A percentile compares a stretch with the other conserved stretches of the same genome.
phyloP scores from a whole-genome alignment of 1,140 invertebrate species.

The Medauroidea extradentata region DNA sequence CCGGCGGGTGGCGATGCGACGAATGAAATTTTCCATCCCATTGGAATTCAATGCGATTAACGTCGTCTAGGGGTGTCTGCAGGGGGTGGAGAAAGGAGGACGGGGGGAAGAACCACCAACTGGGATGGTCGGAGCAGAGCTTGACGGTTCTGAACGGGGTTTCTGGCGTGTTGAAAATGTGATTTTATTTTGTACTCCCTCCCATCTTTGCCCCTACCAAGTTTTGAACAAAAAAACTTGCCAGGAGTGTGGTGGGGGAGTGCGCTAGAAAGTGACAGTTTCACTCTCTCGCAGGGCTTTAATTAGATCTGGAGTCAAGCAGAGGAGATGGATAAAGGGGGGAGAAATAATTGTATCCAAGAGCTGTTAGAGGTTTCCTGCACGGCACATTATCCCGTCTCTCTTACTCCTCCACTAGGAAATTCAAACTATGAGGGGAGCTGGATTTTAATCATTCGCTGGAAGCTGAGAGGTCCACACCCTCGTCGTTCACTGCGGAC shows the following conservation, averaged over 20 bases:
- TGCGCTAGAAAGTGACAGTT: constrained; percentile 2
- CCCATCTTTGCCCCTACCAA: background rate
- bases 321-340: constrained; percentile 22
- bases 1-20: constrained; percentile 14
- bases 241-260: background rate
- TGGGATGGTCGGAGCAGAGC: too few relatives aligned
- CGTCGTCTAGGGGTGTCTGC: constrained; percentile 7
- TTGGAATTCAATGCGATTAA: constrained; percentile 35
- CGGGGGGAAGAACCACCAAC: background rate
- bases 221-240: background rate
- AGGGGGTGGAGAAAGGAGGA: constrained; percentile 18
- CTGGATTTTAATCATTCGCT: too few relatives aligned
- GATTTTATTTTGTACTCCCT: constrained; percentile 16
- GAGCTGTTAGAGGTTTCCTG: too few relatives aligned
- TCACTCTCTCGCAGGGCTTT: constrained; percentile 9
- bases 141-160: background rate
- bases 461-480: too few relatives aligned
- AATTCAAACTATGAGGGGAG: too few relatives aligned
- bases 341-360: constrained; percentile 5
- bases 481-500: too few relatives aligned
- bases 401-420: too few relatives aligned
- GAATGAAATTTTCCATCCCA: constrained; percentile 33
- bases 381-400: too few relatives aligned
- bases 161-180: constrained; percentile 19
- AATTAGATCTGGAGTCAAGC: constrained; percentile 27